Evolutionary conservation across 2,113 vertebrate genomes (phyloP).

Genomic region (Isurus oxyrinchus): DNA sequence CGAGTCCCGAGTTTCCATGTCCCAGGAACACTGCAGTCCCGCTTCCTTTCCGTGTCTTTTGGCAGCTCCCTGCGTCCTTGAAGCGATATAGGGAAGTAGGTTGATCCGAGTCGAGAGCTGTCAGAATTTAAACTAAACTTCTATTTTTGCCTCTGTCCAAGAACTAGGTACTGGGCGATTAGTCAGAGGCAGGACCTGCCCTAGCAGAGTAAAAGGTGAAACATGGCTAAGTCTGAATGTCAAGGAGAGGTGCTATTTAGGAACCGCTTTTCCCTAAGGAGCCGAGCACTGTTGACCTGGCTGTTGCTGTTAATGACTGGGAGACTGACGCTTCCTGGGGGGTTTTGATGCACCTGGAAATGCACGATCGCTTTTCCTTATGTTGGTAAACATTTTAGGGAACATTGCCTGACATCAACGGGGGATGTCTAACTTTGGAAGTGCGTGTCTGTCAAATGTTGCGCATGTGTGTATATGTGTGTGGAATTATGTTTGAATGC

Average conservation of each 20-base stretch:
- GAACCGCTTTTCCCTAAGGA: not conserved
- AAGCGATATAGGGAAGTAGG: not conserved
- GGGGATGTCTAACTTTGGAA: not conserved
- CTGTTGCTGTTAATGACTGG: not conserved
- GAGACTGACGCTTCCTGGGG: not conserved
- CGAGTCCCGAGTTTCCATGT: not conserved
- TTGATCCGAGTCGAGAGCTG: not conserved
- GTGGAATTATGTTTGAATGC: not conserved
- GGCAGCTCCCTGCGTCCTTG: not conserved
- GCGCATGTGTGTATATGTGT: not conserved
- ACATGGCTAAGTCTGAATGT: not conserved
- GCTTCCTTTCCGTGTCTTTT: not conserved
- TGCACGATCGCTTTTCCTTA: not conserved
- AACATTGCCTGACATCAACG: not conserved
- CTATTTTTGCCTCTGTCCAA: not conserved
- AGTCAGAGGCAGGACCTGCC: not conserved
- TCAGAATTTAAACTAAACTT: not conserved
- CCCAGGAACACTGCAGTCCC: not conserved
- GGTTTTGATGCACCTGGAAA: not conserved
- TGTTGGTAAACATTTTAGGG: not conserved
- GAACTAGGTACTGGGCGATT: not conserved
- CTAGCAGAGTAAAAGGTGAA: not conserved
- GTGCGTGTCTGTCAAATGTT: not conserved
- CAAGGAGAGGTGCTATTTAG: not conserved
- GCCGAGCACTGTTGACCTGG: not conserved